Percentiles rank a stretch among this genome's conserved stretches.
Conservation (phyloP, 2,113 vertebrate genomes). For the Lepus americanus region DNA sequence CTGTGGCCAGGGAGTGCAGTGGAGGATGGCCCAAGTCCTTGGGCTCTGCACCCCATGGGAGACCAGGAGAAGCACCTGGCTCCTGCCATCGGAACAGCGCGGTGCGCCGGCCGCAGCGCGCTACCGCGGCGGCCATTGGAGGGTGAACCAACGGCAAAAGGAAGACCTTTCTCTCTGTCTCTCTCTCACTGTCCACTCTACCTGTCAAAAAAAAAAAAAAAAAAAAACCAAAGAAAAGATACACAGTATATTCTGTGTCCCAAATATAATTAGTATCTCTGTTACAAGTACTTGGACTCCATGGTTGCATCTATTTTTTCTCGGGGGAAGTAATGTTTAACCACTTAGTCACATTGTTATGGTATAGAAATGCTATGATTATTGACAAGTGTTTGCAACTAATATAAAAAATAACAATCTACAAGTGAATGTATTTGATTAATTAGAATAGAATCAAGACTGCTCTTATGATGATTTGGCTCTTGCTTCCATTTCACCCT, state of each 20-base stretch:
- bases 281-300: not conserved
- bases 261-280: constrained; percentile 13
- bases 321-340: not conserved
- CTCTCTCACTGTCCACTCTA: too few species aligned
- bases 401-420: constrained; percentile 39
- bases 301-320: not conserved
- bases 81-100: too few species aligned
- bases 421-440: constrained; percentile 37
- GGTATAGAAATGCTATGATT: constrained; percentile 14
- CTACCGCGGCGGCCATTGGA: too few species aligned
- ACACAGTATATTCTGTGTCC: not conserved
- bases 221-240: constrained; percentile 16
- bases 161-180: too few species aligned
- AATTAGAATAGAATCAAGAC: constrained; percentile 28
- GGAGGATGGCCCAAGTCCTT: too few species aligned
- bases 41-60: too few species aligned
- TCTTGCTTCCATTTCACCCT: constrained; percentile 6
- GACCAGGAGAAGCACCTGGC: too few species aligned
- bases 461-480: constrained; percentile 11
- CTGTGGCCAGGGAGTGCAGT: too few species aligned
- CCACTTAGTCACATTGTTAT: not conserved
- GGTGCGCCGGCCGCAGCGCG: too few species aligned
- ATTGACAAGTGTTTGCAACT: constrained; percentile 10
- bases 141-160: too few species aligned
- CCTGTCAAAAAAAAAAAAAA: too few species aligned